Percentiles rank a stretch among this genome's conserved stretches.
Evolutionary conservation across 2,113 vertebrate species (phyloP).

Genomic region (Channa maculata): DNA sequence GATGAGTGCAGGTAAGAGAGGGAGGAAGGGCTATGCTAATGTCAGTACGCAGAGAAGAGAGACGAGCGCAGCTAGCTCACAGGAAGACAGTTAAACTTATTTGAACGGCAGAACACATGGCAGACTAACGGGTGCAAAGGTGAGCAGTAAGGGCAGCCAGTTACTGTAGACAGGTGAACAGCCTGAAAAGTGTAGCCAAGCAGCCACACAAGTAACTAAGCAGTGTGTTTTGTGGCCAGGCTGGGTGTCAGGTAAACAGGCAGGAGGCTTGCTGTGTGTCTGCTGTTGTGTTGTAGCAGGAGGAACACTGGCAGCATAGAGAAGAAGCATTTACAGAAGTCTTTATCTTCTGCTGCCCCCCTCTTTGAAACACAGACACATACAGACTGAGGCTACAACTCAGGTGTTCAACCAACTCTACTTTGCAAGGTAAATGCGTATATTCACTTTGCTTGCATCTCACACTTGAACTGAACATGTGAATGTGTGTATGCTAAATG

Average conservation of each 20-base stretch:
- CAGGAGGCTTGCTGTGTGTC: conserved; percentile 51
- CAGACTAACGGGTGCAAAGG: conserved; percentile 44
- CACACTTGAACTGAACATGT: neutral
- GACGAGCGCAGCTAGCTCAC: conserved; percentile 17
- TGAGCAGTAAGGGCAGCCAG: conserved; percentile 26
- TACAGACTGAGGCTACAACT: conserved; percentile 33
- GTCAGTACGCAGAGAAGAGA: conserved; percentile 33
- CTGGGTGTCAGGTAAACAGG: conserved; percentile 55
- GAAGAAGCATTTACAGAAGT: conserved; percentile 71
- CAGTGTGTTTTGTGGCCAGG: conserved; percentile 27
- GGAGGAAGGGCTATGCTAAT: conserved; percentile 73
- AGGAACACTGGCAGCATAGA: conserved; percentile 69
- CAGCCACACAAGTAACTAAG: conserved; percentile 33
- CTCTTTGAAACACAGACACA: conserved; percentile 16
- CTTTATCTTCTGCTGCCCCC: conserved; percentile 49
- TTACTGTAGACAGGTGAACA: conserved; percentile 30
- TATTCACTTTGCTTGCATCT: conserved; percentile 30
- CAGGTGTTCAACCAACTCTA: conserved; percentile 33
- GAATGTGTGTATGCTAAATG: neutral
- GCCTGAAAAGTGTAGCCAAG: conserved; percentile 13
- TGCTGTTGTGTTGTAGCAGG: conserved; percentile 79
- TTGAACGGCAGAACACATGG: conserved; percentile 1
- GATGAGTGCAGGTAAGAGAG: conserved; percentile 87
- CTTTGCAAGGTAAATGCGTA: conserved; percentile 61
- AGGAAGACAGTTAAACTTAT: conserved; percentile 23